Evolutionary conservation across 2,888 invertebrate species (phyloP), one percentile per base, ranked within the genome.

Genomic region (Cosmia trapezina): DNA sequence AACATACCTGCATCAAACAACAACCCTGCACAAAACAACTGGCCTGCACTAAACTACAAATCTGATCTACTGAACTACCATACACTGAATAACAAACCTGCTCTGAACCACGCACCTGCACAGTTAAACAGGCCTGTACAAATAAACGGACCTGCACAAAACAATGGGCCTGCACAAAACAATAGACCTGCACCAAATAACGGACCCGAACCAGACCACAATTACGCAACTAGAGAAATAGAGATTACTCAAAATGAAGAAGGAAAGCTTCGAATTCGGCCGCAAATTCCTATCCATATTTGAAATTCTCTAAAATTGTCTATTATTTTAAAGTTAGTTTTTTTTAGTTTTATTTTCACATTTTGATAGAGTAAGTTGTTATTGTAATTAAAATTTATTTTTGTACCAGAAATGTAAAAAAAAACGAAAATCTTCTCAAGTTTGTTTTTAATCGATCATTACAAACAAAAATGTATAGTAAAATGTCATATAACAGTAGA

Each of bases 311-410:
- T 17, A 28, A n/a, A n/a, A 4, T 45, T 19, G 8, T 43, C n/a
- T 54, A 47, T 22, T 57, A 63, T 59, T 28, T 45, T 54, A 7
- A 47, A 51, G 9, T 33, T 17, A 33, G 14, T n/a, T 63, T 33
- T 63, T 62, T 45, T 17, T 6, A 43, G n/a, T 28, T 47, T 41
- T 49, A 60, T 37, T 53, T 54, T 43, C 17, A 53, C 12, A 47
- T 53, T 28, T 56, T 6, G 43, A 28, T 14, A 43, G 4, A 45
- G 11, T 69, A 14, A 33, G 22, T 76, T 43, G 19, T 49, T 53
- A 51, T n/a, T 28, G 2, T 19, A 53, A 64, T 51, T 60, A 14
- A 60, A 62, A 60, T 12, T 28, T 8, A 53, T 69, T 77, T 76
- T 77, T 60, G 14, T 56, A 73, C 47, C 19, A 9, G 1, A 47